Evolutionary conservation across 2,113 vertebrate species (phyloP).

Genomic region (Gila orcuttii): DNA sequence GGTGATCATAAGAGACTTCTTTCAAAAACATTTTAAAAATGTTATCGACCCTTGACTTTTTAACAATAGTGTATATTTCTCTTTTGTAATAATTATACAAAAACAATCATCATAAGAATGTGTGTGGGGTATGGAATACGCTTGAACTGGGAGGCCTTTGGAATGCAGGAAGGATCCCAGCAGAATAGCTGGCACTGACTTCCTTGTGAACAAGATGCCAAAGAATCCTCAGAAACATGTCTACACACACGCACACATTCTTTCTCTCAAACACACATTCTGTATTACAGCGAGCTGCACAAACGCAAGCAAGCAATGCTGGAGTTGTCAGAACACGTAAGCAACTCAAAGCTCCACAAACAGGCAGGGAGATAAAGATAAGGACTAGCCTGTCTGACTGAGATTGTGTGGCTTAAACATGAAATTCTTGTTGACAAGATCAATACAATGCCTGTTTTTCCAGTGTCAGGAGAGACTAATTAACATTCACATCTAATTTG

Average conservation of each 20-base stretch:
- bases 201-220: slow-evolving; percentile 59
- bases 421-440: slow-evolving; percentile 12
- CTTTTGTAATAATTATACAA: slow-evolving; percentile 34
- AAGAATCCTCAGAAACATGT: slow-evolving; percentile 46
- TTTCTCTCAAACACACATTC: not conserved
- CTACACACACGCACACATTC: slow-evolving; percentile 18
- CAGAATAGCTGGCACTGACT: slow-evolving; percentile 62
- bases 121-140: slow-evolving; percentile 68
- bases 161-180: slow-evolving; percentile 75
- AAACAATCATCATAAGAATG: slow-evolving; percentile 64
- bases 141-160: slow-evolving; percentile 65
- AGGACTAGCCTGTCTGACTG: slow-evolving; percentile 3
- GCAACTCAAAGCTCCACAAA: slow-evolving; percentile 15
- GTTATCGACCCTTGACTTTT: not conserved
- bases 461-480: slow-evolving; percentile 50
- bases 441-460: slow-evolving; percentile 29
- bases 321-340: slow-evolving; percentile 59
- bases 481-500: slow-evolving; percentile 46
- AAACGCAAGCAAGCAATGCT: not conserved
- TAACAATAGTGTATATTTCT: not conserved
- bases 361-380: slow-evolving; percentile 28
- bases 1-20: not conserved
- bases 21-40: not conserved
- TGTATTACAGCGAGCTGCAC: slow-evolving; percentile 1
- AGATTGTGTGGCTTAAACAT: not conserved